Conservation (phyloP, 2,797 vertebrate species). For the Agapornis canus region DNA sequence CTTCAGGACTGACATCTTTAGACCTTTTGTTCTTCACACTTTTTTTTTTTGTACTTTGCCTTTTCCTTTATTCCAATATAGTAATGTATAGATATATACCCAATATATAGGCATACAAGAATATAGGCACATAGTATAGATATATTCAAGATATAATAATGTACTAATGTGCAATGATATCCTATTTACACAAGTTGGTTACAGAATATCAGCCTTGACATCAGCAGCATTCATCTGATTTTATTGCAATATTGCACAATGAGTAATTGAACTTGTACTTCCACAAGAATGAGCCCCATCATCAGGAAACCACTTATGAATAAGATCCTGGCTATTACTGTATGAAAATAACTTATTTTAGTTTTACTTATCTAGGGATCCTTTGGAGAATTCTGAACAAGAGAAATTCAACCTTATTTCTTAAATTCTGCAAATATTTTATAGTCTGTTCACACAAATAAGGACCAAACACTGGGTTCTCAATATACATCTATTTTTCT, state of each 20-base stretch:
- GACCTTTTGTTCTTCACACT: background rate
- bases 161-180: background rate
- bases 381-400: background rate
- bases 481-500: background rate
- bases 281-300: background rate
- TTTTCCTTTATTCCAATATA: background rate
- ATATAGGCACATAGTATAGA: background rate
- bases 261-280: rapidly evolving
- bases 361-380: background rate
- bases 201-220: background rate
- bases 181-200: background rate
- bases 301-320: background rate
- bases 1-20: background rate
- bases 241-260: background rate
- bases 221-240: background rate
- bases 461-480: background rate
- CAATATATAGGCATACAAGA: background rate
- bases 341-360: background rate
- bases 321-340: background rate
- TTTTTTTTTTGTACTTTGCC: background rate
- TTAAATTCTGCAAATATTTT: background rate
- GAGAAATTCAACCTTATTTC: background rate
- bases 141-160: background rate
- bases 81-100: background rate
- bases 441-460: background rate